Base-by-base conservation (phyloP, 2,888 invertebrate species). In the Drosophila algonquin region DNA sequence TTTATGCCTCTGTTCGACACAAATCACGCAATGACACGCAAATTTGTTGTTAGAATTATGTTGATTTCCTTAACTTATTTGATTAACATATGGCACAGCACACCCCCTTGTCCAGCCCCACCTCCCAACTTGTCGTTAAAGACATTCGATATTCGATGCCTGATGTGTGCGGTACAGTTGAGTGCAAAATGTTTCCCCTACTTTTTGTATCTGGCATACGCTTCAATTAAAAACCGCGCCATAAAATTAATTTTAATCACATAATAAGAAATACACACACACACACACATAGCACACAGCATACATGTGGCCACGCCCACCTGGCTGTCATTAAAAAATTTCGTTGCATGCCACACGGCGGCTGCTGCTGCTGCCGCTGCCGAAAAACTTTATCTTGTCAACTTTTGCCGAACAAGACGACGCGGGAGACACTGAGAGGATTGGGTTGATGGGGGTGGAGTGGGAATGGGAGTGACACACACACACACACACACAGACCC, bases 221-320 rank as follows among this genome's bases (percentile, higher is more conserved):
- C 84, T 81, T 89, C 90, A 89, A 89, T 89, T 89, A 89, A 89
- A 90, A 89, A 85, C 88, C 87, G 87, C 89, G 78, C 80, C 79
- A 83, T 85, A 80, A 89, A 87, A 88, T 85, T 88, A 89, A 89
- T 89, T 89, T 89, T 86, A 87, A 89, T 85, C 86, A 89, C 89
- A 89, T 89, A 89, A 87, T 82, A 83, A 73, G 76, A 80, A 76
- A 87, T 77, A 79, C 72, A 80, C 79, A 78, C 70, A 75, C 62
- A 61, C 56, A 53, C 65, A 55, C 48, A 10, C 5, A 24, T 1
- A 24, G 24, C 24, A 24, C 1, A 24, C 35, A 35, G 35, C 35
- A 35, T 14, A 64, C 27, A 52, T 51, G 51, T 40, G 52, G 30
- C 35, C 72, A 60, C 57, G 44, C 63, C 64, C 82, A 85, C 75